A percentile compares a stretch with the other conserved stretches of the same genome.
These are phyloP conservation scores for Chelonoidis abingdonii DNA, from an alignment of 2,113 vertebrate genomes.

Conservation along the genomic window DNA sequence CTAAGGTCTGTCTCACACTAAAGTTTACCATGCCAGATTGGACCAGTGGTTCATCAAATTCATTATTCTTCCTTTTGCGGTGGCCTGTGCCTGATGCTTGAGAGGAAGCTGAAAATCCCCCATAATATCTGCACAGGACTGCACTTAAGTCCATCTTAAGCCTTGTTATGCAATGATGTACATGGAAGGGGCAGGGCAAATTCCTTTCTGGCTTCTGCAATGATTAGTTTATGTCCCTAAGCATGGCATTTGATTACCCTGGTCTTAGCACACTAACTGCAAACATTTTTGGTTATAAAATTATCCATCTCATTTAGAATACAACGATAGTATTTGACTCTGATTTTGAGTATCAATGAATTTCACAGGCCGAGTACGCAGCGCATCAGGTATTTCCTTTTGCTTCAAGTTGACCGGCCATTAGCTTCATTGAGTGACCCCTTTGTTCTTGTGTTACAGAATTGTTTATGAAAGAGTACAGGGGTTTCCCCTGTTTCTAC, in stretches of 20 bases:
- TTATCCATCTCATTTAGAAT: conserved; percentile 61
- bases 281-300: conserved; percentile 44
- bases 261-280: conserved; percentile 56
- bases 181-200: conserved; percentile 34
- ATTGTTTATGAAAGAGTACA: neutral
- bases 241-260: conserved; percentile 63
- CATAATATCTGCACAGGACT: neutral
- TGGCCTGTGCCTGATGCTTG: neutral
- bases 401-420: neutral
- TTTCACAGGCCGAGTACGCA: fast-evolving
- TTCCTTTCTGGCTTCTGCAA: conserved; percentile 53
- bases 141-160: conserved; percentile 9
- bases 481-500: neutral
- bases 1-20: neutral
- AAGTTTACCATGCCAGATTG: neutral
- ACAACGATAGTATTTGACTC: conserved; percentile 25
- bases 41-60: neutral
- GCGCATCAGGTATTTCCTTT: neutral
- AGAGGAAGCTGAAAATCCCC: neutral
- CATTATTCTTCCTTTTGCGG: neutral
- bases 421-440: neutral
- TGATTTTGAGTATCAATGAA: conserved; percentile 8
- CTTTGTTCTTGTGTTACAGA: neutral
- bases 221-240: conserved; percentile 44
- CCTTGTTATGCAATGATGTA: conserved; percentile 4